Conservation (phyloP, 2,888 invertebrate genomes). For the Rotaria sp. region DNA sequence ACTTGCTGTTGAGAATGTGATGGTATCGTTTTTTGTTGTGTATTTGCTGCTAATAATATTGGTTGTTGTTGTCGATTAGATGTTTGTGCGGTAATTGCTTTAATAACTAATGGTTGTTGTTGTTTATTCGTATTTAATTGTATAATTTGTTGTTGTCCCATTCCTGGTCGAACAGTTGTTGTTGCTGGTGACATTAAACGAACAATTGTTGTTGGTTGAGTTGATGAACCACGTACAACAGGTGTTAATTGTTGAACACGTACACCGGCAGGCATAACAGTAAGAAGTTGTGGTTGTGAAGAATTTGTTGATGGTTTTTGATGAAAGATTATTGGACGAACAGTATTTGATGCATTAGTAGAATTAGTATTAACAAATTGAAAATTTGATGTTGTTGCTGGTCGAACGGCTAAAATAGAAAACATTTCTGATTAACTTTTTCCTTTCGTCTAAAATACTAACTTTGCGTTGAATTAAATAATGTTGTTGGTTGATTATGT, state of each 20-base stretch:
- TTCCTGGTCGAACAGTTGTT: not conserved
- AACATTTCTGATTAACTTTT: too few species aligned
- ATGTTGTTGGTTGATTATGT: not conserved
- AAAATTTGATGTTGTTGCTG: not conserved
- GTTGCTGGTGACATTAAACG: not conserved
- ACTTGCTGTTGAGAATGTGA: not conserved
- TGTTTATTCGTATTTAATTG: not conserved
- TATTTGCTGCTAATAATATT: not conserved
- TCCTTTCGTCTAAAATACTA: too few species aligned
- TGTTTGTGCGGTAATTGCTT: not conserved
- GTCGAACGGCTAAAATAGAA: not conserved
- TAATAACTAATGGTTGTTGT: constrained; percentile 22
- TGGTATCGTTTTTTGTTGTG: not conserved
- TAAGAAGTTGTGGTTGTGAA: not conserved
- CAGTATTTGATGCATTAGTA: not conserved
- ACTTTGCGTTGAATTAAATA: not conserved
- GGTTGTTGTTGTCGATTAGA: not conserved
- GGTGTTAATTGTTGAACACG: constrained; percentile 25
- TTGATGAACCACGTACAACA: not conserved
- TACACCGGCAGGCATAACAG: constrained; percentile 16
- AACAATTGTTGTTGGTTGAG: constrained; percentile 26
- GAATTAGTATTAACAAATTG: constrained; percentile 13
- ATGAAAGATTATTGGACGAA: constrained; percentile 22
- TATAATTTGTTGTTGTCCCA: not conserved
- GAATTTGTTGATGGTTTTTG: not conserved